Percentiles rank a stretch among this genome's conserved stretches.
Evolutionary conservation across 2,113 vertebrate genomes (phyloP).

Genomic region (Lophura nycthemera): DNA sequence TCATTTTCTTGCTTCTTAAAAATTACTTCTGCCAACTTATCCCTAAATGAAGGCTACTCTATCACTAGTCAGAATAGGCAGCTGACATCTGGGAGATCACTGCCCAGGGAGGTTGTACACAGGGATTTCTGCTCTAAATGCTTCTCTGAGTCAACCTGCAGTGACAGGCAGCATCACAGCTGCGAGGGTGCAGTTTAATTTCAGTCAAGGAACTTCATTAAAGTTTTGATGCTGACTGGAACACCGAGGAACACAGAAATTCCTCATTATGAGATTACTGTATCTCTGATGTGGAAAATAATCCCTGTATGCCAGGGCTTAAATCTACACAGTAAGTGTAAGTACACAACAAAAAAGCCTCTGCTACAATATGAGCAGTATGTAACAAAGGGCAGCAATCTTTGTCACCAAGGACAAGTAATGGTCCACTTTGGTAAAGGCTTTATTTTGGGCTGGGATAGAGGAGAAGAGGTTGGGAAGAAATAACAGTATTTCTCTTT

Average conservation of each 20-base stretch:
- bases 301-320: background rate
- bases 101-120: background rate
- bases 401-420: background rate
- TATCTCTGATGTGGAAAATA: background rate
- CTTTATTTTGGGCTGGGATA: background rate
- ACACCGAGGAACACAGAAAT: background rate
- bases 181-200: background rate
- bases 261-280: background rate
- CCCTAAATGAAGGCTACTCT: slow-evolving; percentile 3
- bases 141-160: background rate
- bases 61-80: slow-evolving; percentile 40
- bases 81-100: slow-evolving; percentile 11
- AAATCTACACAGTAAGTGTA: background rate
- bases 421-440: background rate
- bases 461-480: background rate
- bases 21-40: slow-evolving; percentile 50
- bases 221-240: background rate
- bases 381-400: background rate
- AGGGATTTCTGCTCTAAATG: slow-evolving; percentile 1
- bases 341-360: background rate
- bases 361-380: background rate
- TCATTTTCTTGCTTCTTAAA: slow-evolving; percentile 27
- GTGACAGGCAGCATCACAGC: background rate
- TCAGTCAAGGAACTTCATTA: background rate
- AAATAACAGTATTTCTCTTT: background rate